Evolutionary conservation across 2,888 invertebrate species (phyloP), one percentile per base, ranked within the genome.

Genomic region (Nebria brevicollis): DNA sequence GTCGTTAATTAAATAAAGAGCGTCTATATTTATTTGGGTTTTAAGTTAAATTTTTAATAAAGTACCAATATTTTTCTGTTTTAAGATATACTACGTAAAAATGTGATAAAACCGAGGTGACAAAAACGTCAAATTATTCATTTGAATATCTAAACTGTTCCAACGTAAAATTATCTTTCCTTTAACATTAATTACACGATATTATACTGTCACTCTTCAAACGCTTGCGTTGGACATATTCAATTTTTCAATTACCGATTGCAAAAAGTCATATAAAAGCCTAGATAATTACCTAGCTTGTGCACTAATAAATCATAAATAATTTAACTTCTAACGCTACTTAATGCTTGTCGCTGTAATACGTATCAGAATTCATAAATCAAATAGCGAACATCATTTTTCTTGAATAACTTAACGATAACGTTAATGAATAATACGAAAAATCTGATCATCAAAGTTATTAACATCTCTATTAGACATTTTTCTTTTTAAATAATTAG

Each of bases 401-500:
- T 72, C 15, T 72, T 13, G 72, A 72, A 54, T 54, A 11, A 54
- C 54, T 54, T 7, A 25, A 73, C 15, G n/a, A 73, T 66, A 20
- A 66, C 66, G 65, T 25, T 66, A 20, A 76, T 42, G 66, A 76
- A 76, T 75, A 65, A 66, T 41, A 20, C n/a, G 42, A 66, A 76
- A 72, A 72, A 6, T 8, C 54, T 54, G 20, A n/a, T 34, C 20
- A 76, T 66, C 15, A 75, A 20, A 20, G 20, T 20, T 20, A 20
- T 20, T 20, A 20, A 20, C 5, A 1, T 34, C 1, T 34, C 34
- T 34, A 34, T 34, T 34, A 34, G 34, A 34, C 4, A 34, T 34
- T 34, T 34, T 4, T 34, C 4, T 34, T 34, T 34, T 34, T 34
- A 34, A 34, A 34, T 4, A 4, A 34, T 34, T 34, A 5, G 4